phyloP scores from a whole-genome alignment of 2,888 invertebrate genomes.

The Saturnia japonica region DNA sequence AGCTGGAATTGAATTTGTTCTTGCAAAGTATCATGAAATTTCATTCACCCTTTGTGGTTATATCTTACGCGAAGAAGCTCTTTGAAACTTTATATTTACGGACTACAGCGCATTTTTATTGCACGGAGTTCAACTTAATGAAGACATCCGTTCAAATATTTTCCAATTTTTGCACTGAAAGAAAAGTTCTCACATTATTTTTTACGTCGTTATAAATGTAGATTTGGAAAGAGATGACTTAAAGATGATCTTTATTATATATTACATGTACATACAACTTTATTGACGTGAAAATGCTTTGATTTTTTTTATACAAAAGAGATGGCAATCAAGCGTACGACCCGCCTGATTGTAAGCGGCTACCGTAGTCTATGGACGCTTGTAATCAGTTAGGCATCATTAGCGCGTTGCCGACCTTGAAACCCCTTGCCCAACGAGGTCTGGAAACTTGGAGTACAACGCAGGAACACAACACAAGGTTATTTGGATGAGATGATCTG shows the following conservation, averaged over 20 bases:
- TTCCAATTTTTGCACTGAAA: background rate
- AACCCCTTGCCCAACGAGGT: too few relatives aligned
- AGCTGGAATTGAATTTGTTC: background rate
- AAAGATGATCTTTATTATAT: background rate
- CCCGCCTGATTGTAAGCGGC: too few relatives aligned
- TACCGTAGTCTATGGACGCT: too few relatives aligned
- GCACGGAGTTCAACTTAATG: background rate
- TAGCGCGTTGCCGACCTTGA: too few relatives aligned
- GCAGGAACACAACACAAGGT: too few relatives aligned
- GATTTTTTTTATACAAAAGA: too few relatives aligned
- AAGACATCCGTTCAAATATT: background rate
- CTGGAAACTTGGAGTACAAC: too few relatives aligned
- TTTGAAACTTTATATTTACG: conserved; percentile 3
- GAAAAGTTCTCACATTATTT: background rate
- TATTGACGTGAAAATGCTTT: too few relatives aligned
- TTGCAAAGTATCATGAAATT: conserved; percentile 9
- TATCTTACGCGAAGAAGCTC: conserved; percentile 1
- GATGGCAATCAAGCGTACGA: too few relatives aligned
- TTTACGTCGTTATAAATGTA: background rate
- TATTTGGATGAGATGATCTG: too few relatives aligned
- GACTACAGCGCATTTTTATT: background rate
- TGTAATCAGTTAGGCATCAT: too few relatives aligned
- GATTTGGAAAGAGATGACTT: background rate
- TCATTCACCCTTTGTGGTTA: background rate
- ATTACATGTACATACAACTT: background rate